These are phyloP conservation scores for Eugnorisma glareosa DNA, from an alignment of 2,888 invertebrate genomes.

Conservation along the genomic window DNA sequence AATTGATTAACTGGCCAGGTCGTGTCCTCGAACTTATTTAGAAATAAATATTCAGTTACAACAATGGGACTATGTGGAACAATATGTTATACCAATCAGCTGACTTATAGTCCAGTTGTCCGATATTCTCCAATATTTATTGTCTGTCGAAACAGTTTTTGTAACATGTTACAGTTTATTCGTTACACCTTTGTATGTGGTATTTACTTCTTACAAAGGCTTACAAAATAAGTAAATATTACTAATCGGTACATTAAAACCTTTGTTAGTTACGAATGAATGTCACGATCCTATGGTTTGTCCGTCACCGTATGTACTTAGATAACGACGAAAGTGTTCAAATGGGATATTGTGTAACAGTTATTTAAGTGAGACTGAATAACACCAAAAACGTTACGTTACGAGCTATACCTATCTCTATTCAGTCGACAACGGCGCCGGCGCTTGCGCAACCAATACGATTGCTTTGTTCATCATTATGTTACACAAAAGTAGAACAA, in stretches of 20 bases:
- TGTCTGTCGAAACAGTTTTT: slow-evolving; percentile 46
- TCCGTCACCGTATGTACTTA: slow-evolving; percentile 79
- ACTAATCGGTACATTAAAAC: slow-evolving; percentile 54
- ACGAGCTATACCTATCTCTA: slow-evolving; percentile 66
- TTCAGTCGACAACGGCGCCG: slow-evolving; percentile 48
- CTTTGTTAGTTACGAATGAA: slow-evolving; percentile 72
- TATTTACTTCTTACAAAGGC: slow-evolving; percentile 12
- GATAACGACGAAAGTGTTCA: slow-evolving; percentile 85
- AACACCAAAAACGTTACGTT: slow-evolving; percentile 78
- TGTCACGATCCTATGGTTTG: slow-evolving; percentile 76
- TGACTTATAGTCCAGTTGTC: slow-evolving; percentile 30
- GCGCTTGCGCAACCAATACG: slow-evolving; percentile 74
- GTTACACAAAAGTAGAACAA: slow-evolving; percentile 68
- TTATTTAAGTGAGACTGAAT: slow-evolving; percentile 70
- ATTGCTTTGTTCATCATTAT: slow-evolving; percentile 76
- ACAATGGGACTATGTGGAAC: slow-evolving; percentile 27
- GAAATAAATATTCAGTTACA: slow-evolving; percentile 43
- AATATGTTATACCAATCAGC: slow-evolving; percentile 36
- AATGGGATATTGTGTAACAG: slow-evolving; percentile 80
- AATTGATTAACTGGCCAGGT: slow-evolving; percentile 33
- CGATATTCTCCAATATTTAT: slow-evolving; percentile 37
- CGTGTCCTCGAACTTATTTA: slow-evolving; percentile 53
- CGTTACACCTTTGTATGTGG: slow-evolving; percentile 16
- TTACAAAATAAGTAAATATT: slow-evolving; percentile 50
- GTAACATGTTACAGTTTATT: slow-evolving; percentile 40